Conservation (phyloP, 2,113 vertebrate species). For the Catagonus wagneri region DNA sequence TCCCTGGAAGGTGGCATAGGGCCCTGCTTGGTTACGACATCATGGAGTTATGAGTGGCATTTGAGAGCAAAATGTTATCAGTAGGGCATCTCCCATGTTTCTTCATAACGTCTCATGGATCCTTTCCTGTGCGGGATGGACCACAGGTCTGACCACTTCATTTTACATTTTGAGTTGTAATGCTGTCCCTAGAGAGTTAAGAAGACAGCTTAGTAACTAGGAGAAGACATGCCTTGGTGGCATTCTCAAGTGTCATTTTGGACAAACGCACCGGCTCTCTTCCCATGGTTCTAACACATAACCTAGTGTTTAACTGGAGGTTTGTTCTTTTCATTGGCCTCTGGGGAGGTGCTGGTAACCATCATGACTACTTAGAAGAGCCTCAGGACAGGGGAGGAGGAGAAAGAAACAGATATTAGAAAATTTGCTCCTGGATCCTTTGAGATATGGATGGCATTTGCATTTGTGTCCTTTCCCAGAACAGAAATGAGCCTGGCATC, state of each 20-base stretch:
- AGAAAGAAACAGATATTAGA: background rate
- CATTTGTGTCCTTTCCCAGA: background rate
- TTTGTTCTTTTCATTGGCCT: background rate
- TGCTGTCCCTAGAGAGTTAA: background rate
- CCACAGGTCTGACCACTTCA: background rate
- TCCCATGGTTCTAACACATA: background rate
- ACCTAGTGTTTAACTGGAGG: background rate
- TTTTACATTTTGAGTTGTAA: conserved; percentile 26
- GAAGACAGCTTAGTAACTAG: background rate
- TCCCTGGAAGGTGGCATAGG: no score
- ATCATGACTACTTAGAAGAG: background rate
- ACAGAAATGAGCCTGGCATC: background rate
- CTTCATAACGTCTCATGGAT: background rate
- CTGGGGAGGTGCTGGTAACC: background rate
- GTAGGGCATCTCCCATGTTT: background rate
- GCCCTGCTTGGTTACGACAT: background rate
- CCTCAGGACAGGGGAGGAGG: background rate
- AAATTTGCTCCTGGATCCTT: background rate
- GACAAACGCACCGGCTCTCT: background rate
- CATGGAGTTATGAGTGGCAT: no score
- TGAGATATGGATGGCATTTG: background rate
- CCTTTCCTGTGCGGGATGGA: background rate
- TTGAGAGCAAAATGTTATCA: background rate
- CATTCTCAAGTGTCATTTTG: background rate
- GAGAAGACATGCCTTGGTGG: background rate